phyloP scores from a whole-genome alignment of 2,113 vertebrate genomes.

The Mungos mungo region DNA sequence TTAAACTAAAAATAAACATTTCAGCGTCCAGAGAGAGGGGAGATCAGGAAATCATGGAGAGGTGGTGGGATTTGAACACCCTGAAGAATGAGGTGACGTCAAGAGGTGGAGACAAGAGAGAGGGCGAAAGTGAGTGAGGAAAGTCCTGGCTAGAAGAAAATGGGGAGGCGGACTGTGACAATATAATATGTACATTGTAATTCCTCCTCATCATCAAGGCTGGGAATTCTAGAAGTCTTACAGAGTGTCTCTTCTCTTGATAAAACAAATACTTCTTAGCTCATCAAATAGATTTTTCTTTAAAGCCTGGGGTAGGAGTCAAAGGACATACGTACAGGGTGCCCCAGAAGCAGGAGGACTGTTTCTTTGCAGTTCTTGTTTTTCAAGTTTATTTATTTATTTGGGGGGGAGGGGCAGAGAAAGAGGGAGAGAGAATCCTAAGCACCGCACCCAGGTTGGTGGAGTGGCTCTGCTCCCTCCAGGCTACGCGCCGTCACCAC shows the following conservation, averaged over 20 bases:
- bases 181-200: background rate
- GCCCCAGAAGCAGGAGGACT: background rate
- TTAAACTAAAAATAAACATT: background rate
- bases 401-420: too few relatives aligned
- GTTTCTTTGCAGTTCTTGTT: background rate
- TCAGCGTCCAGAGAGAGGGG: background rate
- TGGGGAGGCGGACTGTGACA: background rate
- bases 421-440: too few relatives aligned
- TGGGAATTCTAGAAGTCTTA: background rate
- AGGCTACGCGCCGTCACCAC: background rate
- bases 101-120: background rate
- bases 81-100: background rate
- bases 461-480: background rate
- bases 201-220: background rate
- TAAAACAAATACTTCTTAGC: background rate
- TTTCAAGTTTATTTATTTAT: too few relatives aligned
- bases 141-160: background rate
- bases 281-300: background rate
- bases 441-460: too few relatives aligned
- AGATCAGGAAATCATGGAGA: background rate
- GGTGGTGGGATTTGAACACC: background rate
- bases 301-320: background rate
- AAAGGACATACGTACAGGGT: background rate
- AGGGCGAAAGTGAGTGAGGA: background rate
- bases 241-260: background rate